phyloP scores from a whole-genome alignment of 2,797 vertebrate genomes.

The Chelonia mydas region DNA sequence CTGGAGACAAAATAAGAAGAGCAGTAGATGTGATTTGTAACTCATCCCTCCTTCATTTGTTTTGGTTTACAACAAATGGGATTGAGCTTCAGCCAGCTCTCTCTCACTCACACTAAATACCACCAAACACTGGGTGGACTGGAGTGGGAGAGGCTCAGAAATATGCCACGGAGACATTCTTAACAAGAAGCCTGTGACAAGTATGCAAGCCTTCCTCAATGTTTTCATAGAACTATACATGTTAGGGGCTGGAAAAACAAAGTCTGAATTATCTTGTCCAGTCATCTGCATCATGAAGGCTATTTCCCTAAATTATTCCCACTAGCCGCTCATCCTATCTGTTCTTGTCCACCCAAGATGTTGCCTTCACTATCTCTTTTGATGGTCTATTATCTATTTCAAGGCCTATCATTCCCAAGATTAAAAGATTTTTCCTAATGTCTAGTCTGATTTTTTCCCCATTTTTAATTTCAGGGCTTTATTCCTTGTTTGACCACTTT shows the following conservation, averaged over 20 bases:
- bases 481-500: conserved; percentile 50
- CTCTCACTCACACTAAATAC: not conserved
- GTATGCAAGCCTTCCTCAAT: not conserved
- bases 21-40: not conserved
- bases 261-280: conserved; percentile 21
- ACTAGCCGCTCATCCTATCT: conserved; percentile 63
- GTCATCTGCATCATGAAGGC: not conserved
- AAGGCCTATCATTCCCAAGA: conserved; percentile 33
- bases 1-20: not conserved
- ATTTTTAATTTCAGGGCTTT: conserved; percentile 68
- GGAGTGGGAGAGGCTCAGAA: not conserved
- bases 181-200: not conserved
- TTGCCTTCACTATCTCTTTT: conserved; percentile 32
- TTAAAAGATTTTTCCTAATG: conserved; percentile 42
- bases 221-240: conserved; percentile 44
- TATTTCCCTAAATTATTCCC: conserved; percentile 60
- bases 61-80: not conserved
- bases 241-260: conserved; percentile 2
- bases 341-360: conserved; percentile 59
- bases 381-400: conserved; percentile 51
- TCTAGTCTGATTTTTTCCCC: conserved; percentile 65
- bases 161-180: rapidly evolving
- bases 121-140: not conserved
- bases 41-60: not conserved
- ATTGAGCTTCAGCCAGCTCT: not conserved